Evolutionary conservation across 2,113 vertebrate species (phyloP).

Genomic region (Xenopus tropicalis): DNA sequence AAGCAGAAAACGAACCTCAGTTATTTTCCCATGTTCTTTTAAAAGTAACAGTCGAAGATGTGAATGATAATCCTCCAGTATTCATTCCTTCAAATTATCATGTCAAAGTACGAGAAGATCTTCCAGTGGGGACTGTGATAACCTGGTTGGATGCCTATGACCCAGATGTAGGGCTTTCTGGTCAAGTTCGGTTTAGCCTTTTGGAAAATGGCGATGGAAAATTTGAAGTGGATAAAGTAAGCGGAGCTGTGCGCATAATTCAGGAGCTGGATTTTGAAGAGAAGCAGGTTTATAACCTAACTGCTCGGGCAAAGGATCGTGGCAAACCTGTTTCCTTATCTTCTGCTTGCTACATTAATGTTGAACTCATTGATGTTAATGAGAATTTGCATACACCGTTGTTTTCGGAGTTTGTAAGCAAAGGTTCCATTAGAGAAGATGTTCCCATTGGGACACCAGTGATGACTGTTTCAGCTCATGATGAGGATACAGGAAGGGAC

Average conservation of each 20-base stretch:
- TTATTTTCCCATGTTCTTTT: conserved; percentile 80
- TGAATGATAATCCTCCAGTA: conserved; percentile 91
- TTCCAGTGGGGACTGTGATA: conserved; percentile 86
- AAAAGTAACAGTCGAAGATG: conserved; percentile 85
- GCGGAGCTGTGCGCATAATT: conserved; percentile 84
- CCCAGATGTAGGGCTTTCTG: conserved; percentile 83
- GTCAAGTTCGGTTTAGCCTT: conserved; percentile 90
- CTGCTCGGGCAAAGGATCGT: conserved; percentile 90
- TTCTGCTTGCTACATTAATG: conserved; percentile 84
- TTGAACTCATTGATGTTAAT: conserved; percentile 91
- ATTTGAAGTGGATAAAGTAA: conserved; percentile 93
- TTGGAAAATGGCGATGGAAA: conserved; percentile 80
- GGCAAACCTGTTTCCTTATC: conserved; percentile 87
- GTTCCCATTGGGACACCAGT: conserved; percentile 78
- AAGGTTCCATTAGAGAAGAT: conserved; percentile 87
- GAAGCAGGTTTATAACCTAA: conserved; percentile 87
- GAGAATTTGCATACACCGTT: conserved; percentile 85
- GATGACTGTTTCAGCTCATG: conserved; percentile 83
- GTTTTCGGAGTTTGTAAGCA: conserved; percentile 86
- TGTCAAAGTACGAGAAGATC: conserved; percentile 89
- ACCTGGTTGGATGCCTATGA: conserved; percentile 92
- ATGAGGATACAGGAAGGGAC: conserved; percentile 84
- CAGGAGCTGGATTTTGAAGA: conserved; percentile 90
- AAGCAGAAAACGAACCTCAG: conserved; percentile 74
- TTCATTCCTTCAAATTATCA: conserved; percentile 88